Evolutionary conservation across 2,888 invertebrate species (phyloP), one percentile per base, ranked within the genome.

Genomic region (Acleris sparsana): DNA sequence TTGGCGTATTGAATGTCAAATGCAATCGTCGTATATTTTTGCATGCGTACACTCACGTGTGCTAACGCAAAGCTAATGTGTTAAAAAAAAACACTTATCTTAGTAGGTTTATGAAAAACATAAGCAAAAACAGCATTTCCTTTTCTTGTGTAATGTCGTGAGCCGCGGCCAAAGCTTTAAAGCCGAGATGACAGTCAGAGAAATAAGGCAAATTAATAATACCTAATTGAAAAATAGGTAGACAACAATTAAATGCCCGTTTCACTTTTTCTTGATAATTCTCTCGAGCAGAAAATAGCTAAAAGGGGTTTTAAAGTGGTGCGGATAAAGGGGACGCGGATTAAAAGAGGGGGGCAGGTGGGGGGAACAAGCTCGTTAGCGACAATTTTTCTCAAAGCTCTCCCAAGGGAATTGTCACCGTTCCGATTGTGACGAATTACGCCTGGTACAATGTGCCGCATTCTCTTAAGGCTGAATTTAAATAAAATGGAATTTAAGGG

Each of bases 311-410:
- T 91, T 88, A 89, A 90, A 92, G 87, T 89, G 89, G 84, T 85
- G 80, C 78, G 84, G 85, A 85, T 86, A 83, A 84, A 80, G 80
- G 77, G 78, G 80, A 79, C 75, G 72, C 76, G 87, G 88, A 88
- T 88, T 89, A 87, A 88, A 88, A 87, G 83, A 79, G 78, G 80
- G 81, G 78, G 77, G 74, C 63, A 48, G 67, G 72, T 70, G 71
- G 75, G 69, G 73, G 72, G 76, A 75, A 79, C 83, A 83, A 89
- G 91, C 90, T 91, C 91, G 90, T 90, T 92, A 91, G 88, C 85
- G 88, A 88, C 88, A 89, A 88, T 91, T 92, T 91, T 91, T 90
- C 90, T 89, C 89, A 90, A 89, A 91, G 89, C 89, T 85, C 80
- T 86, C 87, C 82, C 85, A 74, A 76, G 86, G 80, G 89, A 87